Evolutionary conservation across 2,113 vertebrate species (phyloP), one percentile per base, ranked within the genome.

Genomic region (Perccottus glenii): DNA sequence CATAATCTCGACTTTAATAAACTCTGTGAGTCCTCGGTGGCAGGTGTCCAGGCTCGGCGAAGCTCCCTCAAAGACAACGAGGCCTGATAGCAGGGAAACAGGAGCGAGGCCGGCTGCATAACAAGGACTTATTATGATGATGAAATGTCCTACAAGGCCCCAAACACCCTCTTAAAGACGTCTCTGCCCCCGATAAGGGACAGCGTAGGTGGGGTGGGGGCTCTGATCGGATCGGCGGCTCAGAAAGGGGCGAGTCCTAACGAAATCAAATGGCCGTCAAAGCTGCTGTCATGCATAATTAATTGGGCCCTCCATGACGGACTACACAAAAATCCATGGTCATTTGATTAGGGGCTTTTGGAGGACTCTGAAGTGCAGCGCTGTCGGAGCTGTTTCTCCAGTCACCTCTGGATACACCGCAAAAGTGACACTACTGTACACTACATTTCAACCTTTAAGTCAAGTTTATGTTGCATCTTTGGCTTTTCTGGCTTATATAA

Each of bases 241-340:
- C 94, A 4, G 70, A 63, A 27, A 88, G 93, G 91, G 88, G 90
- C 88, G 85, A 90, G 88, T 27, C 86, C 90, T 94, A 95, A 94
- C 89, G 87, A 95, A 96, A 96, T 96, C 93, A 96, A 94, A 94
- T 87, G 90, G 91, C 94, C 94, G 96, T 88, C 93, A 96, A 27
- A 93, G 95, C 92, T 71, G 73, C 92, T 95, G 93, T 93, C 96
- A 95, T 98, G 95, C 96, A 99, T 98, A 98, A 98, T 98, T 98
- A 98, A 98, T 98, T 94, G 92, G 90, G 88, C 87, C 88, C 77
- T 80, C 87, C 87, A 92, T 89, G 88, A 93, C 92, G 93, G 92
- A 93, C 94, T 92, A 90, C 94, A 94, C 90, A 86, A 93, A 95
- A 98, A 98, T 98, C 96, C 75, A 96, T 98, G 92, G 85, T 96